Percentiles rank a stretch among this genome's conserved stretches.
Evolutionary conservation across 1,140 invertebrate genomes (phyloP).

Genomic region (Meloidogyne exigua): DNA sequence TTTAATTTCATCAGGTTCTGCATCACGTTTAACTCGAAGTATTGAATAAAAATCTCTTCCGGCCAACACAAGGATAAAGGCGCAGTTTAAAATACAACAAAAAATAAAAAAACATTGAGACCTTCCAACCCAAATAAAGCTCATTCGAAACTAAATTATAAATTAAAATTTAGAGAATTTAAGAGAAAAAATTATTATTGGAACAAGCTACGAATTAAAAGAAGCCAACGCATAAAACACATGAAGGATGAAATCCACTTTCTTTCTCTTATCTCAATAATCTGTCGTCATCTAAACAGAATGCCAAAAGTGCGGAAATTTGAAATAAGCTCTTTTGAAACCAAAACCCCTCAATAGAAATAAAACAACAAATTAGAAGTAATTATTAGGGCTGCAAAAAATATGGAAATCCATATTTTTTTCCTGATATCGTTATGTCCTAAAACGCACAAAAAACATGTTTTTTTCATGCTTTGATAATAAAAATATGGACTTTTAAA

Average conservation of each 20-base stretch:
- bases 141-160: background rate
- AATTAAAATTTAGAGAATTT: background rate
- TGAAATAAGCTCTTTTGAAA: background rate
- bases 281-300: background rate
- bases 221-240: background rate
- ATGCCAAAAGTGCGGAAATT: background rate
- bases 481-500: too few species aligned
- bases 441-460: too few species aligned
- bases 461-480: too few species aligned
- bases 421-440: too few species aligned
- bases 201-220: background rate
- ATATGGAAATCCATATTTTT: too few species aligned
- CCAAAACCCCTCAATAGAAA: too few species aligned
- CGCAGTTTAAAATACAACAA: conserved; percentile 1
- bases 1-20: conserved; percentile 89
- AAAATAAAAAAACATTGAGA: conserved; percentile 1
- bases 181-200: background rate
- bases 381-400: background rate
- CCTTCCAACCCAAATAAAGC: background rate
- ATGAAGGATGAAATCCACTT: background rate
- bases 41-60: conserved; percentile 90
- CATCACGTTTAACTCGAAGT: conserved; percentile 78
- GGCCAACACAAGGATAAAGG: conserved; percentile 41
- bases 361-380: background rate
- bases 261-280: background rate